Base-by-base conservation (phyloP, 2,888 invertebrate genomes). In the Brachyopa scutellaris region DNA sequence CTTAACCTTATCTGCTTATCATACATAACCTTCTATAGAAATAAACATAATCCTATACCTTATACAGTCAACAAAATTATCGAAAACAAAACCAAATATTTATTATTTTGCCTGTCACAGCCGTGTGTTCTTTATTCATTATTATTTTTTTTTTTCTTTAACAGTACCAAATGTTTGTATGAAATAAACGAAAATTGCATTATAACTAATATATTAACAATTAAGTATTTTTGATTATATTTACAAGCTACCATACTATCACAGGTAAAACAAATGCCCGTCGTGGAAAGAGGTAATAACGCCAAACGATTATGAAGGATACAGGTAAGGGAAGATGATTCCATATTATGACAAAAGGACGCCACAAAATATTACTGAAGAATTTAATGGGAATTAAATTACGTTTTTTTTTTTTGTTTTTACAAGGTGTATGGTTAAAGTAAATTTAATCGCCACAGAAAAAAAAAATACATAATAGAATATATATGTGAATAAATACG, bases 131-230 rank as follows among this genome's bases (percentile, higher is more conserved):
- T 29, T 51, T 15, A 19, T 45, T n/a, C 13, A n/a, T n/a, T n/a
- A n/a, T n/a, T n/a, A n/a, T n/a, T n/a, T n/a, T n/a, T n/a, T n/a
- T n/a, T n/a, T n/a, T n/a, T n/a, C n/a, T n/a, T n/a, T n/a, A n/a
- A n/a, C 42, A 33, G 1, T 45, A 45, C 19, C 38, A 29, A 7
- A 51, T 40, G 29, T 11, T 55, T 49, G 29, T 55, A 49, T 42
- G 0, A 31, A 64, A 11, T 26, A 70, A 73, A 79, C 78, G 78
- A 79, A 79, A 79, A 79, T 79, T 79, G 73, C 66, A 61, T 42
- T 59, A 19, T 40, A 49, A 36, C 26, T 47, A 19, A 38, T 19
- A 26, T 45, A 40, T 7, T 8, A 19, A 13, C 11, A 29, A 47
- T 2, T 1, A 59, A 49, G n/a, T n/a, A 59, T n/a, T 26, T n/a